These are phyloP conservation scores for Eupithecia centaureata DNA, from an alignment of 2,888 invertebrate genomes.

Conservation along the genomic window DNA sequence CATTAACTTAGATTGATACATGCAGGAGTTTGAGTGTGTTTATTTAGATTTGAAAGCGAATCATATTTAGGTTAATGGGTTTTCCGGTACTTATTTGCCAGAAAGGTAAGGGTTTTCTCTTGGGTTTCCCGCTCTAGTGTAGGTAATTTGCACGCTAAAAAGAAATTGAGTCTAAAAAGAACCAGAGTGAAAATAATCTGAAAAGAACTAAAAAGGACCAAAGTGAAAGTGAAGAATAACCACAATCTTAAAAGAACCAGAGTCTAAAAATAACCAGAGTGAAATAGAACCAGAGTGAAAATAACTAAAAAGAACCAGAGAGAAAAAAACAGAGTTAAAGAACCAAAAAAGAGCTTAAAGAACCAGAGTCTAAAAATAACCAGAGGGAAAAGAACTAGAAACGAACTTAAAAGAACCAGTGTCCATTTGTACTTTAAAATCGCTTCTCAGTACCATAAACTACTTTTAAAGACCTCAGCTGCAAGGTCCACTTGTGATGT, in stretches of 20 bases:
- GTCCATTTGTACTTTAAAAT: background rate
- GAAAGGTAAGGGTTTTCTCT: background rate
- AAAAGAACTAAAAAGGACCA: too few relatives aligned
- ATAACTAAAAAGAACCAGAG: too few relatives aligned
- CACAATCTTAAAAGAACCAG: too few relatives aligned
- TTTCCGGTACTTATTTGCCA: slow-evolving; percentile 6
- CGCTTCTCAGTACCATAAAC: background rate
- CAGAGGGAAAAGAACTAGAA: too few relatives aligned
- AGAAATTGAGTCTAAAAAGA: background rate
- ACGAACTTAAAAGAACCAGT: too few relatives aligned
- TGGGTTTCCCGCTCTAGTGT: background rate
- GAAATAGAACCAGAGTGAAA: too few relatives aligned
- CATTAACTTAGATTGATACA: slow-evolving; percentile 81
- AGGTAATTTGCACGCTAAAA: background rate
- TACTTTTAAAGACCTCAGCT: background rate
- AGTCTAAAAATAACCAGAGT: too few relatives aligned
- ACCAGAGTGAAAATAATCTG: too few relatives aligned
- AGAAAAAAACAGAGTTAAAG: too few relatives aligned
- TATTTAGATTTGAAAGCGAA: slow-evolving; percentile 40
- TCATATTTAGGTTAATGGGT: slow-evolving; percentile 37
- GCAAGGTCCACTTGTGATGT: background rate
- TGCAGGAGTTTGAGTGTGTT: slow-evolving; percentile 55
- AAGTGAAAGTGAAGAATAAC: too few relatives aligned
- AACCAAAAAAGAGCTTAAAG: too few relatives aligned
- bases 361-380: too few relatives aligned